A percentile compares a stretch with the other conserved stretches of the same genome.
These are phyloP conservation scores for Epicauta chinensis DNA, from an alignment of 1,140 invertebrate genomes.

Conservation along the genomic window DNA sequence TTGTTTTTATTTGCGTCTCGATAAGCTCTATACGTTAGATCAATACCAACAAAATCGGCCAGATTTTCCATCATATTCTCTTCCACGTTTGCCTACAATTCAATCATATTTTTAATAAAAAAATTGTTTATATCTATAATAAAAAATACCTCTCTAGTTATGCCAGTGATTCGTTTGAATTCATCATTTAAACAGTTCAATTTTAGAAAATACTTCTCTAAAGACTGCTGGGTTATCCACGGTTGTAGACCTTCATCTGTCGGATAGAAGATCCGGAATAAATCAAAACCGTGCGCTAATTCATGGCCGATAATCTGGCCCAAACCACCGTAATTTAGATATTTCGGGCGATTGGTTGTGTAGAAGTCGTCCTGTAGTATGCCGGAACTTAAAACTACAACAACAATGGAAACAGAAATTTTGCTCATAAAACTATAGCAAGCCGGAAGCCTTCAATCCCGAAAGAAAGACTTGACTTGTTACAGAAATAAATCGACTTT, in stretches of 20 bases:
- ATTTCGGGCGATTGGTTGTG: slow-evolving; percentile 70
- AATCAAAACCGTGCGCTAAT: slow-evolving; percentile 58
- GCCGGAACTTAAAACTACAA: slow-evolving; percentile 77
- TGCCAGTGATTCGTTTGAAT: background rate
- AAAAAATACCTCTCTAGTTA: background rate
- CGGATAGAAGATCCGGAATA: slow-evolving; percentile 39
- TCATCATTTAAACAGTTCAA: background rate
- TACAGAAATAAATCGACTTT: too few relatives aligned
- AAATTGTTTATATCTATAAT: too few relatives aligned
- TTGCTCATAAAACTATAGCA: too few relatives aligned
- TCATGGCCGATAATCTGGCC: slow-evolving; percentile 66
- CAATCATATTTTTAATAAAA: too few relatives aligned
- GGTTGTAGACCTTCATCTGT: background rate
- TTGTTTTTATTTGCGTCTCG: background rate
- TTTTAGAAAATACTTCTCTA: background rate
- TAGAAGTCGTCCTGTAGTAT: slow-evolving; percentile 87
- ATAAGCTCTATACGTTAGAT: slow-evolving; percentile 3
- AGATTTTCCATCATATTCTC: slow-evolving; percentile 76
- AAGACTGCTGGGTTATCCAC: too few relatives aligned
- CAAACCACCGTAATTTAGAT: slow-evolving; percentile 75
- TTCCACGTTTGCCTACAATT: background rate
- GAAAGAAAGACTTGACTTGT: too few relatives aligned
- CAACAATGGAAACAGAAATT: background rate
- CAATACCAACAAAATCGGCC: slow-evolving; percentile 55
- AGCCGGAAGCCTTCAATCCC: too few relatives aligned